phyloP scores from a whole-genome alignment of 2,797 vertebrate genomes.

The Parauchenoglanis ngamensis region DNA sequence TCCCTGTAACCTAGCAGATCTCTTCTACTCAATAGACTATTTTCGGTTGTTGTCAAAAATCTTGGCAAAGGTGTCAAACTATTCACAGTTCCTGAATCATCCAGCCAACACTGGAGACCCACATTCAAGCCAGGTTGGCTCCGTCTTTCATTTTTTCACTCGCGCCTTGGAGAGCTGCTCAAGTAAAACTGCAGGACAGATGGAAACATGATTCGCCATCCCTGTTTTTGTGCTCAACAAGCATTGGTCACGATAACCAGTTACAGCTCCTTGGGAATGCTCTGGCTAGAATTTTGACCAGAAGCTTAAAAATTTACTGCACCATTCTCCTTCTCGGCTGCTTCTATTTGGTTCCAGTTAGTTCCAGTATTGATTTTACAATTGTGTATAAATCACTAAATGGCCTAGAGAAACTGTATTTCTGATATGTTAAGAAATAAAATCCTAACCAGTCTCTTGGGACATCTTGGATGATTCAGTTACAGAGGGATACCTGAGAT shows the following conservation, averaged over 20 bases:
- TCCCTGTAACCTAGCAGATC: neutral
- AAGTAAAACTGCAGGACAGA: neutral
- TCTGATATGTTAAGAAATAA: neutral
- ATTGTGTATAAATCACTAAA: neutral
- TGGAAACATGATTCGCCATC: neutral
- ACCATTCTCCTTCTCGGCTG: neutral
- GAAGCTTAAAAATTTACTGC: neutral
- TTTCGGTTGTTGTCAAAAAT: neutral
- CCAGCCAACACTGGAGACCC: neutral
- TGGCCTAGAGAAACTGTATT: neutral
- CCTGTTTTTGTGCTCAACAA: neutral
- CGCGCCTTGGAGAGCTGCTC: neutral
- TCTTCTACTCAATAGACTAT: neutral
- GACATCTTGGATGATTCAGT: neutral
- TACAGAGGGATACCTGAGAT: neutral
- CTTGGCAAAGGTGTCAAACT: neutral
- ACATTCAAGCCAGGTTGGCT: neutral
- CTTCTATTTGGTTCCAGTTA: neutral
- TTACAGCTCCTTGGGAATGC: neutral
- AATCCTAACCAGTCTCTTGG: neutral
- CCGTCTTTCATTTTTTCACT: neutral
- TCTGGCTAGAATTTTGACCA: neutral
- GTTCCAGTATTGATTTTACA: neutral
- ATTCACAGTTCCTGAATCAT: neutral
- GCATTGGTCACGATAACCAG: neutral